Base-by-base conservation (phyloP, 2,797 vertebrate species). In the Microcaecilia unicolor region DNA sequence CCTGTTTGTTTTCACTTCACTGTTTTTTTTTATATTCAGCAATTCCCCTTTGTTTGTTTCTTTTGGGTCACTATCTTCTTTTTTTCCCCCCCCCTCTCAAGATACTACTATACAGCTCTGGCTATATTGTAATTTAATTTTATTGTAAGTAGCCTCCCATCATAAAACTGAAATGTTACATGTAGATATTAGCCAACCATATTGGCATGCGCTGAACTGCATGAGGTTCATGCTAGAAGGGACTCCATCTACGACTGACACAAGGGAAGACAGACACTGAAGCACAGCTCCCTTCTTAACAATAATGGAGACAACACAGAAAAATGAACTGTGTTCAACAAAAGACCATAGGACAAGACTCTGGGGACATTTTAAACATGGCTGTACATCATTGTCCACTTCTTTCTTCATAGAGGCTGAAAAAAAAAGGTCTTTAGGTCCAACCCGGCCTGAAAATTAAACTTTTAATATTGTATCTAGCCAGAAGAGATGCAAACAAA, bases 231-330 rank as follows among this genome's bases (percentile, higher is more conserved):
- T 64, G 61, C 50, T 9, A 59, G 64, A 70, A 25, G 28, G 44
- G 32, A 40, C 43, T 58, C 25, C 64, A 58, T 46, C 69, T 70
- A 74, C 61, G 45, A 51, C 47, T 37, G 64, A 87, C 74, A 84
- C 73, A 72, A 79, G 79, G 70, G 59, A 88, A 62, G 57, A 84
- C 73, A 84, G 74, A 78, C 75, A 64, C 70, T 70, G 76, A 76
- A 67, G 72, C 74, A 75, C 66, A 72, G 59, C 58, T 58, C 74
- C 72, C 60, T 65, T 70, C 67, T 72, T 74, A 78, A 77, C 66
- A 78, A 70, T 57, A 71, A 80, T 80, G 82, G 69, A 83, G 73
- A 86, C 78, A 64, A 87, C 84, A 80, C 69, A 64, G 68, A 68
- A 61, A n/a, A 70, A 79, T 72, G 70, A 68, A 61, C 58, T 64